phyloP scores from a whole-genome alignment of 2,888 invertebrate species.

The Chouioia cunea region DNA sequence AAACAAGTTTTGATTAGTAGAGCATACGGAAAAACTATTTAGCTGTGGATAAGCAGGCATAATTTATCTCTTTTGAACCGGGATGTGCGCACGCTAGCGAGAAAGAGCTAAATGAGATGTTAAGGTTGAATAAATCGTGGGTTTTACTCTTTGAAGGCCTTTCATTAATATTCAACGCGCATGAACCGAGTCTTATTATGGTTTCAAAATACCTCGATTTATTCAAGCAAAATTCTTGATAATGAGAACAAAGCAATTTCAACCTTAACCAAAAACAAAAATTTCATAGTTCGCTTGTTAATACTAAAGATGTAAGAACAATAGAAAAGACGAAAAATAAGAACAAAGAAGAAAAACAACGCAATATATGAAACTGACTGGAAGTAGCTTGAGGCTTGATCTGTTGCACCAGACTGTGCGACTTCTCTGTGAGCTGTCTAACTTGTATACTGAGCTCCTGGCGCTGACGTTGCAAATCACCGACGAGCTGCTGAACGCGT shows the following conservation, averaged over 20 bases:
- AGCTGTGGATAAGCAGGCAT: neutral
- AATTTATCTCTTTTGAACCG: too few relatives aligned
- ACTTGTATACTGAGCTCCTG: constrained; percentile 90
- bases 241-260: neutral
- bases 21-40: neutral
- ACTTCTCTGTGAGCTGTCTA: constrained; percentile 85
- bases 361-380: too few relatives aligned
- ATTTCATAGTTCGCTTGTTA: neutral
- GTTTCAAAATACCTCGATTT: neutral
- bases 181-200: neutral
- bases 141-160: too few relatives aligned
- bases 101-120: too few relatives aligned
- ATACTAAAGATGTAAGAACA: too few relatives aligned
- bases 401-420: constrained; percentile 77
- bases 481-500: constrained; percentile 86
- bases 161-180: neutral
- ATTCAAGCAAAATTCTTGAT: too few relatives aligned
- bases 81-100: too few relatives aligned
- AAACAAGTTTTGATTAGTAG: too few relatives aligned
- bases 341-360: too few relatives aligned
- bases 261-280: too few relatives aligned
- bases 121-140: too few relatives aligned
- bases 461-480: constrained; percentile 86
- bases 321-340: neutral
- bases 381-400: constrained; percentile 68